phyloP scores from a whole-genome alignment of 2,888 invertebrate species.

The Epirrhoe tristata region DNA sequence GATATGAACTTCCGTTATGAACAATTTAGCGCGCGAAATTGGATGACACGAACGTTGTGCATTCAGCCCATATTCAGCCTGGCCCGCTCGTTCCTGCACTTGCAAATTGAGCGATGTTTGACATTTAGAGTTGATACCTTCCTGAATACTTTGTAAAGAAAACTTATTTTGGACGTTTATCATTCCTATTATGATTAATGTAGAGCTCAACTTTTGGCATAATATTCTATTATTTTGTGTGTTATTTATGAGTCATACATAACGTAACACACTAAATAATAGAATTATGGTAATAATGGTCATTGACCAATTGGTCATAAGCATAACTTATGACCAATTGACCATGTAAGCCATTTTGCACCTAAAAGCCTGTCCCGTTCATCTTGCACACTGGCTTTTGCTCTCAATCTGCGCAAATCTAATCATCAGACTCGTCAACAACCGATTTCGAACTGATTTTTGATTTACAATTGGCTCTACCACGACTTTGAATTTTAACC shows the following conservation, averaged over 20 bases:
- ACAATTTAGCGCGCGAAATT: slow-evolving; percentile 91
- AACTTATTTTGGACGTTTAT: neutral
- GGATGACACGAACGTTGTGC: slow-evolving; percentile 80
- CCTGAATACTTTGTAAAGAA: neutral
- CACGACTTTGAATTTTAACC: no score
- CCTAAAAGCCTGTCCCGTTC: neutral
- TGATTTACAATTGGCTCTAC: no score
- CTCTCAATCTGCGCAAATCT: slow-evolving; percentile 7
- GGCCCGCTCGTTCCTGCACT: slow-evolving; percentile 43
- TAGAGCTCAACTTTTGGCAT: no score
- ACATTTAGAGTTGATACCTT: slow-evolving; percentile 35
- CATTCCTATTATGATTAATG: no score
- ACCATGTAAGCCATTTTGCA: slow-evolving; percentile 3
- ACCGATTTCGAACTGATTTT: slow-evolving; percentile 15
- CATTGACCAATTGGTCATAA: no score
- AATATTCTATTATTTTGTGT: no score
- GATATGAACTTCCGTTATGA: slow-evolving; percentile 95
- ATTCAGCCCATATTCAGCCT: slow-evolving; percentile 76
- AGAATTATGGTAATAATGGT: no score
- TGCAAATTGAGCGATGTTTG: slow-evolving; percentile 10
- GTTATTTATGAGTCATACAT: no score
- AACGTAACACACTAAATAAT: no score
- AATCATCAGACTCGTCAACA: slow-evolving; percentile 15
- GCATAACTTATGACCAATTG: neutral
- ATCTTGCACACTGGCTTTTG: slow-evolving; percentile 9